A percentile compares a stretch with the other conserved stretches of the same genome.
These are phyloP conservation scores for Percopsis omiscomaycus DNA, from an alignment of 2,797 vertebrate species.

Conservation along the genomic window DNA sequence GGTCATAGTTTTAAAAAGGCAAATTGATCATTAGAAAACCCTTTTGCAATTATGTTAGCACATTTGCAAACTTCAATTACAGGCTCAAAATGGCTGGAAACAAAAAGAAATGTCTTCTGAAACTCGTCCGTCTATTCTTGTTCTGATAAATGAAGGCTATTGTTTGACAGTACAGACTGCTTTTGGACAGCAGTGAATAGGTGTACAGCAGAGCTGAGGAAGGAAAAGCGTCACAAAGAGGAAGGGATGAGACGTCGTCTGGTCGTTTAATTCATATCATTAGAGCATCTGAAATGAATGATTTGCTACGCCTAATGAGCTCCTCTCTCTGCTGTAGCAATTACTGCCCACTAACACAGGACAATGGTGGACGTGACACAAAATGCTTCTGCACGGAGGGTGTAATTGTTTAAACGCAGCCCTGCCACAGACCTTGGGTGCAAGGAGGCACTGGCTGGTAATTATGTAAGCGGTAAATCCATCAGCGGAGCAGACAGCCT, in stretches of 20 bases:
- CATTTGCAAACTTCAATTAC: too few relatives aligned
- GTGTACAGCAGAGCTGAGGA: constrained; percentile 32
- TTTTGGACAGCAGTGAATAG: not conserved
- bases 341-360: constrained; percentile 56
- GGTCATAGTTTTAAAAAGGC: too few relatives aligned
- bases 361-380: constrained; percentile 40
- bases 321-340: constrained; percentile 46
- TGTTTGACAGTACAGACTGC: too few relatives aligned
- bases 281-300: constrained; percentile 49
- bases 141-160: too few relatives aligned
- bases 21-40: too few relatives aligned
- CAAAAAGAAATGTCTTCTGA: too few relatives aligned
- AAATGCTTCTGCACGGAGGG: constrained; percentile 24
- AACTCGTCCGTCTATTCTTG: too few relatives aligned
- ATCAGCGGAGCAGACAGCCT: constrained; percentile 17
- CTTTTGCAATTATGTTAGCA: too few relatives aligned
- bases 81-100: too few relatives aligned
- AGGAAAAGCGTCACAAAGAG: constrained; percentile 46
- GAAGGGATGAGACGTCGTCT: constrained; percentile 23
- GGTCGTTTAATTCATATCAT: constrained; percentile 56
- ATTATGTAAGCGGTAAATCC: constrained; percentile 30
- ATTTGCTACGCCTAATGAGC: constrained; percentile 46
- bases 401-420: constrained; percentile 16
- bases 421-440: constrained; percentile 26
- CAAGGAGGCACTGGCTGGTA: constrained; percentile 26